phyloP scores from a whole-genome alignment of 2,797 vertebrate genomes.

The Dermochelys coriacea region DNA sequence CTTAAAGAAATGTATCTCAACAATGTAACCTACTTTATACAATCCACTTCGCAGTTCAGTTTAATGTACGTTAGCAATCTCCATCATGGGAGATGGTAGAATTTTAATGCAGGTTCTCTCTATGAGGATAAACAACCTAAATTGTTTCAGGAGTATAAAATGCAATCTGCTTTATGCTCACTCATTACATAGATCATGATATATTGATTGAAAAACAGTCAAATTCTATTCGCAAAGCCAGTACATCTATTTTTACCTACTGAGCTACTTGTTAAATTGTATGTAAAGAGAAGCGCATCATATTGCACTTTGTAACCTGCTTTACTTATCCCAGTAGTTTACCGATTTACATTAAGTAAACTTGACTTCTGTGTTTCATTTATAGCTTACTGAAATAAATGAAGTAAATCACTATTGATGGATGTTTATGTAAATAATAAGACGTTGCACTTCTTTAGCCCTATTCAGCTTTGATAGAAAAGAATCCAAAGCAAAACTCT shows the following conservation, averaged over 20 bases:
- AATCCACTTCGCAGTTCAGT: neutral
- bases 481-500: neutral
- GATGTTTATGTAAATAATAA: neutral
- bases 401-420: neutral
- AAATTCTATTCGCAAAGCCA: slow-evolving; percentile 37
- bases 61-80: neutral
- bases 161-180: slow-evolving; percentile 20
- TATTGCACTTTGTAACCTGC: neutral
- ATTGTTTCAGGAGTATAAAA: slow-evolving; percentile 28
- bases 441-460: neutral
- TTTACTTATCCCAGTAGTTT: neutral
- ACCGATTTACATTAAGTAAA: neutral
- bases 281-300: neutral
- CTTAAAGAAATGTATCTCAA: neutral
- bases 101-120: neutral
- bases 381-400: neutral
- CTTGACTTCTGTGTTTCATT: neutral
- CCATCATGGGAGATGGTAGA: neutral
- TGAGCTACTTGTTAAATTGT: slow-evolving; percentile 32
- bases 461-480: neutral
- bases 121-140: slow-evolving; percentile 13
- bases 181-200: neutral
- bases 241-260: slow-evolving; percentile 20
- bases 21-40: neutral
- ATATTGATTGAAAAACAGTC: slow-evolving; percentile 23